Base-by-base conservation (phyloP, 1,140 invertebrate species). In the Heliconius eleuchia region DNA sequence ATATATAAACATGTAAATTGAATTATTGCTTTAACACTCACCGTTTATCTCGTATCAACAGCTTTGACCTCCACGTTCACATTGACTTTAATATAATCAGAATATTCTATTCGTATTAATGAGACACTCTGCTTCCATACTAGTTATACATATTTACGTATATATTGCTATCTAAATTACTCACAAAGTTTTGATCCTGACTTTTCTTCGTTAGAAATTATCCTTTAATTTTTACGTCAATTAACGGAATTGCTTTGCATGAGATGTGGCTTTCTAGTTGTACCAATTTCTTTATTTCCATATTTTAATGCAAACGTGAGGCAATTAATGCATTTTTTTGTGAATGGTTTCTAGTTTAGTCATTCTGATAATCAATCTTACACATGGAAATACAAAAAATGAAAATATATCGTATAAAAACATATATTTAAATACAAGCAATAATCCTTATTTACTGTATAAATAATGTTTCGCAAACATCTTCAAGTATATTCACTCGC, bases 11-110 rank as follows among this genome's bases (percentile, higher is more conserved):
- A 27, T 27, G 57, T 66, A 66, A 66, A 66, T 27, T 66, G 27
- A 27, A 66, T 66, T 66, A 66, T 27, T 66, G 57, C 57, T 8
- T 27, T 11, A 27, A 66, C 57, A 66, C 57, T 66, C 27, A 23
- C 8, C 57, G 57, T 66, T 66, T 66, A 27, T 66, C 57, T 23
- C 57, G 27, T 66, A 66, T 66, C 60, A 66, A 66, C 60, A 66
- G 60, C 9, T 27, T 30, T 27, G 9, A 66, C 2, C 60, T 66
- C n/a, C 19, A 57, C 55, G 55, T 27, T 16, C 27, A 66, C 60
- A 66, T 66, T 66, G 60, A 66, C 23, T 27, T 27, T 66, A 66
- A 66, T 66, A 27, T 6, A 27, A 66, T 66, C 13, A 6, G 23
- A 66, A 66, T 66, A 13, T 66, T 66, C 60, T 66, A 30, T 66